Base-by-base conservation (phyloP, 1,140 invertebrate species). In the Hylaeus volcanicus region DNA sequence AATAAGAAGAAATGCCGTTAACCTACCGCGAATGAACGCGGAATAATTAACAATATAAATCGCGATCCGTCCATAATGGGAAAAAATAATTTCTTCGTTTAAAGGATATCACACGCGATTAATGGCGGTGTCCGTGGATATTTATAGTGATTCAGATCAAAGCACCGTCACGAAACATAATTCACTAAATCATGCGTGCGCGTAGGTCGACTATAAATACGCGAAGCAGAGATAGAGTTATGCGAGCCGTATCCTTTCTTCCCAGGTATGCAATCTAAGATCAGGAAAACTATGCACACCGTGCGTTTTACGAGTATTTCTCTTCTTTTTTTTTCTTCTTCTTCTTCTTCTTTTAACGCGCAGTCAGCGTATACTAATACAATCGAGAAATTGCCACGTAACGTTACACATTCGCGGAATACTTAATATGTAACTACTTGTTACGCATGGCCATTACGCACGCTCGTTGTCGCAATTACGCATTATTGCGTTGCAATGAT, bases 281-380 rank as follows among this genome's bases (percentile, higher is more conserved):
- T 48, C 14, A 12, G 5, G 74, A 45, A 70, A 70, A 58, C 48
- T 45, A 14, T 70, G 26, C 39, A 14, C 39, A 14, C 43, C 45
- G 14, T 51, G 55, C 15, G 45, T 60, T 60, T 60, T 41, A 51
- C 65, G 41, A 48, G 74, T n/a, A 37, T 55, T 55, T 26, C 26
- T 26, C 26, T 26, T 26, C 26, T 26, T 26, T 26, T 26, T 26
- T 26, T 26, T 26, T 26, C 26, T 26, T 26, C 26, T 26, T 26
- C 26, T 26, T 26, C 26, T 26, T 26, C 26, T 26, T 26, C 41
- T 71, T 51, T 5, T 2, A 60, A 70, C 45, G 11, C 26, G 39
- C 72, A 15, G 66, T 77, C 75, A 61, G 12, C 66, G 43, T 39
- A 43, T 37, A 58, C 66, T 48, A 77, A 77, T 56, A 56, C 41